Conservation (phyloP, 2,797 vertebrate genomes). For the Pipistrellus pygmaeus region DNA sequence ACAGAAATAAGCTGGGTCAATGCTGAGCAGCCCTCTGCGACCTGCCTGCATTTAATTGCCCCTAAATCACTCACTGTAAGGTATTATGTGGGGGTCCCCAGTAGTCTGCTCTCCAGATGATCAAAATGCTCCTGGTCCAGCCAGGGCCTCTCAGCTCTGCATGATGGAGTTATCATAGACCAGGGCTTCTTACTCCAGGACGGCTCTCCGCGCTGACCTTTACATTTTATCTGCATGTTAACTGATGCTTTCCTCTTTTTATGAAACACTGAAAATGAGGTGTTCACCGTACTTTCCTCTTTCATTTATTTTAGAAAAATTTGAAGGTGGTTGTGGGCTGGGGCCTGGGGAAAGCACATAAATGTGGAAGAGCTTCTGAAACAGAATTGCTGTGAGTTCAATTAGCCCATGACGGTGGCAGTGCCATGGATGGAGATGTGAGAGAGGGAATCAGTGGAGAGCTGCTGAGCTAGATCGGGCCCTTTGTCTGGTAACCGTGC, state of each 20-base stretch:
- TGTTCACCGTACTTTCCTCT: background rate
- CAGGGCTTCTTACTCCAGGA: background rate
- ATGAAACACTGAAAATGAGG: slow-evolving; percentile 50
- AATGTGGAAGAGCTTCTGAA: background rate
- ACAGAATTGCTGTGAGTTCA: background rate
- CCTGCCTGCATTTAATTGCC: background rate
- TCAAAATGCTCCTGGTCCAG: background rate
- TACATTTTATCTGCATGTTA: background rate
- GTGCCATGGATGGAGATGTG: background rate
- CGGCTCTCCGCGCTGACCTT: background rate
- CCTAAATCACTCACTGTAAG: background rate
- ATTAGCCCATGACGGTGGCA: background rate
- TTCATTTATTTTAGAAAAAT: slow-evolving; percentile 55
- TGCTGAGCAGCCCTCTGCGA: background rate
- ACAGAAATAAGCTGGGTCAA: background rate
- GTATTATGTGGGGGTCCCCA: background rate
- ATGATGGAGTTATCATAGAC: background rate
- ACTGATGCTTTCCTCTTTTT: background rate
- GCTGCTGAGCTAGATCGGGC: no score
- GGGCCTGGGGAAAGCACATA: no score
- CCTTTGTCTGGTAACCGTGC: background rate
- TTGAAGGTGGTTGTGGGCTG: background rate
- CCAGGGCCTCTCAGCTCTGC: background rate
- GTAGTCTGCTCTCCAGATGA: background rate
- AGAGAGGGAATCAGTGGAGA: background rate